Percentiles rank a stretch among this genome's conserved stretches.
phyloP scores from a whole-genome alignment of 2,797 vertebrate species.

The Nasua narica region DNA sequence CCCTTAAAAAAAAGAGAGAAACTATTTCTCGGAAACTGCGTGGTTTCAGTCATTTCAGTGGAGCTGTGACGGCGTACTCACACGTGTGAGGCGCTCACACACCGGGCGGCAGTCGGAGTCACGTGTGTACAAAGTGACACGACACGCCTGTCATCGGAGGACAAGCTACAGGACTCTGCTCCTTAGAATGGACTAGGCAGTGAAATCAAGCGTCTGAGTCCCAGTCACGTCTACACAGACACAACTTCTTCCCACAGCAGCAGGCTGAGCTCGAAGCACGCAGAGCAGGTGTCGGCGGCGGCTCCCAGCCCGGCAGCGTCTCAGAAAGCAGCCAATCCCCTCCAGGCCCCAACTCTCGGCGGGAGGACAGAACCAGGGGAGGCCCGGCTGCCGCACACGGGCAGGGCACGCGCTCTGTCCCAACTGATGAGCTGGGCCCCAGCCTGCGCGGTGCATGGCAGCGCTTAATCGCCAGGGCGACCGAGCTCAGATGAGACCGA shows the following conservation, averaged over 20 bases:
- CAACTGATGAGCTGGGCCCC: background rate
- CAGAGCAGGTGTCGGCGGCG: background rate
- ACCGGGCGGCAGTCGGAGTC: background rate
- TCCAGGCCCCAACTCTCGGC: background rate
- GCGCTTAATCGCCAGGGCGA: no score
- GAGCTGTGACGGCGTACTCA: background rate
- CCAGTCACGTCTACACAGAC: background rate
- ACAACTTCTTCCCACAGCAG: background rate
- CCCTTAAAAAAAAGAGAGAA: no score
- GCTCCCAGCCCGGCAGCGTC: background rate
- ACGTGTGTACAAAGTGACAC: rapidly evolving
- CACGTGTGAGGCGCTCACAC: background rate
- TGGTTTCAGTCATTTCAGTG: background rate
- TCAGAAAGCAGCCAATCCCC: background rate
- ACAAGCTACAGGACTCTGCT: background rate
- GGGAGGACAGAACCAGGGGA: background rate
- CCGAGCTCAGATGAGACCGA: background rate
- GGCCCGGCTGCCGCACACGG: background rate
- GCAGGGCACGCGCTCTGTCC: background rate
- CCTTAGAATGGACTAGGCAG: background rate
- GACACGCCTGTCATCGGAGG: no score
- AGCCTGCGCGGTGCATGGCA: background rate
- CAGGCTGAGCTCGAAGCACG: background rate
- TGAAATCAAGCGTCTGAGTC: background rate
- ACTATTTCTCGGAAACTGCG: background rate